Evolutionary conservation across 92 coral and sea anemone genomes (phyloP).

Genomic region (Zoanthus solanderi): DNA sequence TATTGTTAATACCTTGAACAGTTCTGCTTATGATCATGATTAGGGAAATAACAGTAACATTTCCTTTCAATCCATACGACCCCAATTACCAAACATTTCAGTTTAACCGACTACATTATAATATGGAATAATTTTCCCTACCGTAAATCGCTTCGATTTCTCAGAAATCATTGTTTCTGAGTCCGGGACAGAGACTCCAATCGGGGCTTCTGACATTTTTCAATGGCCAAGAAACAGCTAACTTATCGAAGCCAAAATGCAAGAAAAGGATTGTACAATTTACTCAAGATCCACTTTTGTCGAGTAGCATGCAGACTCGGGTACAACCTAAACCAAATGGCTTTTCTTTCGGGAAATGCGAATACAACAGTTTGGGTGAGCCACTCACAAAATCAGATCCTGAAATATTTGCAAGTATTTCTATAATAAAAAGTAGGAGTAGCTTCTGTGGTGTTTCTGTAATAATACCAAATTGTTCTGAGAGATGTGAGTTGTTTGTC

Average conservation of each 20-base stretch:
- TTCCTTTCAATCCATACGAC: background rate
- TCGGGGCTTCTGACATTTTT: constrained; percentile 61
- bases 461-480: background rate
- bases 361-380: background rate
- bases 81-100: background rate
- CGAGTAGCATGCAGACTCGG: constrained; percentile 32
- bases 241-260: constrained; percentile 21
- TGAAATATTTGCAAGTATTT: background rate
- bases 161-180: constrained; percentile 99
- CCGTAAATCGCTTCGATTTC: constrained; percentile 99
- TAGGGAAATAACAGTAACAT: constrained; percentile 30
- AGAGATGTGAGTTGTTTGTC: constrained; percentile 36
- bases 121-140: constrained; percentile 57
- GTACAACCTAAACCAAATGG: background rate
- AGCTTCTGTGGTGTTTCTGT: background rate
- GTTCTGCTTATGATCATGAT: constrained; percentile 36
- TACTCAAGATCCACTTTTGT: background rate
- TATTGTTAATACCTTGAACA: constrained; percentile 8
- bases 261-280: constrained; percentile 5
- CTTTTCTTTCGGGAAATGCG: constrained; percentile 12
- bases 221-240: constrained; percentile 18
- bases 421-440: background rate
- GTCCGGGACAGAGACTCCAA: constrained; percentile 97
- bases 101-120: background rate
- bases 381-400: background rate